Evolutionary conservation across 2,797 vertebrate genomes (phyloP).

Genomic region (Siniperca scherzeri): DNA sequence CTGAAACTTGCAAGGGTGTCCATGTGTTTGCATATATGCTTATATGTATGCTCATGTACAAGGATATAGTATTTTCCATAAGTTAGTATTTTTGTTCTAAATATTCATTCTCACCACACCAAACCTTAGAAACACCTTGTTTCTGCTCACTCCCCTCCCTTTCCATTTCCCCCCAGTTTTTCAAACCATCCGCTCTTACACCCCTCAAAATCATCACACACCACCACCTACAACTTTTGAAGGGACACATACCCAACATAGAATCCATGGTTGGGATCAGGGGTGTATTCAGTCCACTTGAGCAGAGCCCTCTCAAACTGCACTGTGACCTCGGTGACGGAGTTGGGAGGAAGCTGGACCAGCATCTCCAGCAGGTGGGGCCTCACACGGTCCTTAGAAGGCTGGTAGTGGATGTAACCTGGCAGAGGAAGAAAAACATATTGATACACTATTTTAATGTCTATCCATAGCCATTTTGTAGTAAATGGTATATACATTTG

Average conservation of each 20-base stretch:
- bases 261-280: too few relatives aligned
- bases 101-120: constrained; percentile 20
- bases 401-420: constrained; percentile 98
- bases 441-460: background rate
- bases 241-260: too few relatives aligned
- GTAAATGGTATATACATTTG: background rate
- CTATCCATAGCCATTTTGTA: background rate
- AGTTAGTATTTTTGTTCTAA: background rate
- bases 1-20: constrained; percentile 22
- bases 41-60: background rate
- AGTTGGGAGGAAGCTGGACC: too few relatives aligned
- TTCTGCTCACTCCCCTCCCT: constrained; percentile 24
- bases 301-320: too few relatives aligned
- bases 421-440: background rate
- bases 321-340: too few relatives aligned
- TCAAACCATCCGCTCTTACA: too few relatives aligned
- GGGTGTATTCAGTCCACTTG: too few relatives aligned
- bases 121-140: constrained; percentile 30
- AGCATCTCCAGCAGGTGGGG: too few relatives aligned
- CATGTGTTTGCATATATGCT: constrained; percentile 10
- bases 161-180: constrained; percentile 32
- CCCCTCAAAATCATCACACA: too few relatives aligned
- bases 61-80: constrained; percentile 22
- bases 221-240: too few relatives aligned
- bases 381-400: too few relatives aligned